Percentiles rank a stretch among this genome's conserved stretches.
Evolutionary conservation across 1,140 invertebrate genomes (phyloP).

Genomic region (Trialeurodes vaporariorum): DNA sequence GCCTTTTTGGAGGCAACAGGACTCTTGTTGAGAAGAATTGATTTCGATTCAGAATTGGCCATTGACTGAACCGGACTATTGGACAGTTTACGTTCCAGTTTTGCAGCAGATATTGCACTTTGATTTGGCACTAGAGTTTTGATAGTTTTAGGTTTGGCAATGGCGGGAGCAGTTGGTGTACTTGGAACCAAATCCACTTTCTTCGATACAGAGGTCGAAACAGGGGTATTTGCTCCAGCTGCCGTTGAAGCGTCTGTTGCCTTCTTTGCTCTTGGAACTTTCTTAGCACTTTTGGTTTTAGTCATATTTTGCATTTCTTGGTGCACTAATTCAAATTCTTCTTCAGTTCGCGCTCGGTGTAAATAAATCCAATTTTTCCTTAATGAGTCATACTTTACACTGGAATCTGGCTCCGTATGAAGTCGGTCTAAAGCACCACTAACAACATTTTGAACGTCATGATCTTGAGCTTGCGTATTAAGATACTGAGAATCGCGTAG

Average conservation of each 20-base stretch:
- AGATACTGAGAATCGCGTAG: conserved; percentile 78
- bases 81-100: not conserved
- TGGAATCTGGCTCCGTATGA: conserved; percentile 80
- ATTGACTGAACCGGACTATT: not conserved
- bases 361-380: conserved; percentile 85
- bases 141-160: not conserved
- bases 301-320: not conserved
- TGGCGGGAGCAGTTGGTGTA: not conserved
- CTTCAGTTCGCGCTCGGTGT: conserved; percentile 61
- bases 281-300: not conserved
- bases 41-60: not conserved
- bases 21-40: not conserved
- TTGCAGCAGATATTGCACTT: not conserved
- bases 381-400: conserved; percentile 79
- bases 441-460: conserved; percentile 66
- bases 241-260: not conserved
- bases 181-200: not conserved
- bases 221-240: not conserved
- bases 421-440: conserved; percentile 78
- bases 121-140: not conserved
- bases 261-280: not conserved
- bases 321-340: conserved; percentile 47
- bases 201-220: not conserved
- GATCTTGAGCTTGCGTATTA: conserved; percentile 54
- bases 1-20: not conserved